Evolutionary conservation across 2,113 vertebrate species (phyloP).

Genomic region (Trichomycterus rosablanca): DNA sequence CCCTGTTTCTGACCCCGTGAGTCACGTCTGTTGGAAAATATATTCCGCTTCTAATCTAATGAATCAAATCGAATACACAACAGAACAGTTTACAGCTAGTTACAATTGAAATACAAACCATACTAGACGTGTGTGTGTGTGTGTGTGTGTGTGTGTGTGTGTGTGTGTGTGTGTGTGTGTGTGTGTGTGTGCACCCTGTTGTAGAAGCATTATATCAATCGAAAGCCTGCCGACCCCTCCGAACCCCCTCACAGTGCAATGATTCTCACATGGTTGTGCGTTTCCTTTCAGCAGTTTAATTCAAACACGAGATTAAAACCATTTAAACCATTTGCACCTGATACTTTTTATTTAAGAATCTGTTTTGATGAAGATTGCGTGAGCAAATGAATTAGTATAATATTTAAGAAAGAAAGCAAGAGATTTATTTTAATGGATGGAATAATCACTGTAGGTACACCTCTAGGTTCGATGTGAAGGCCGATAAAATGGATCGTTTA

Average conservation of each 20-base stretch:
- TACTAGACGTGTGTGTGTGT: constrained; percentile 37
- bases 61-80: constrained; percentile 18
- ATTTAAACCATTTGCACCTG: too few species aligned
- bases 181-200: constrained; percentile 63
- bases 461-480: background rate
- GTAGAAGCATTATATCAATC: constrained; percentile 50
- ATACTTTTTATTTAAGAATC: too few species aligned
- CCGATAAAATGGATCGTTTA: background rate
- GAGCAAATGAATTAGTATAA: too few species aligned
- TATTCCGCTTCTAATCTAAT: constrained; percentile 36
- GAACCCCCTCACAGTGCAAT: constrained; percentile 40
- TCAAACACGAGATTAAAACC: background rate
- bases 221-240: constrained; percentile 51
- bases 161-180: constrained; percentile 45
- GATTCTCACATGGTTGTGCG: constrained; percentile 11
- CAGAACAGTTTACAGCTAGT: constrained; percentile 25
- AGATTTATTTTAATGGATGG: too few species aligned
- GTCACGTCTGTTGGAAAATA: constrained; percentile 45
- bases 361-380: too few species aligned
- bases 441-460: background rate
- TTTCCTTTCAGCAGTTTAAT: background rate
- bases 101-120: constrained; percentile 44
- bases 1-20: constrained; percentile 25
- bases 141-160: constrained; percentile 43
- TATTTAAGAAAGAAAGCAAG: too few species aligned